These are phyloP conservation scores for Melangyna quadrimaculata DNA, from an alignment of 2,888 invertebrate species.

Conservation along the genomic window DNA sequence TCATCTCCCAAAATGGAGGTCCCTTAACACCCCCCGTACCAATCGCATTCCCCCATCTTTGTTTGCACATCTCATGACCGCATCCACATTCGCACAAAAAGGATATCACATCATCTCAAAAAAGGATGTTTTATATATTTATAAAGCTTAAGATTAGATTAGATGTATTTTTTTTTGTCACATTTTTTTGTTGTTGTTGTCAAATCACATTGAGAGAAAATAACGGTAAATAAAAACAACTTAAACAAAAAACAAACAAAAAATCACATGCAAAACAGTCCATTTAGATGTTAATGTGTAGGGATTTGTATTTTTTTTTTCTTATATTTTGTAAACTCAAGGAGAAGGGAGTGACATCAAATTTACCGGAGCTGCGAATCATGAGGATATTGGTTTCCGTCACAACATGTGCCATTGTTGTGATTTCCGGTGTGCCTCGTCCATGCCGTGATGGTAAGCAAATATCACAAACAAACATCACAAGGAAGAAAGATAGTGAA, in stretches of 20 bases:
- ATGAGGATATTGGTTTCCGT: conserved; percentile 68
- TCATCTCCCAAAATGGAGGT: not conserved
- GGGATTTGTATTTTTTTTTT: not conserved
- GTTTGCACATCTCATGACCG: conserved; percentile 10
- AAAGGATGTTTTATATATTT: conserved; percentile 52
- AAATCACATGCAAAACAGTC: conserved; percentile 46
- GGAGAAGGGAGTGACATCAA: too few species aligned
- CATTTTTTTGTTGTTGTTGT: conserved; percentile 54
- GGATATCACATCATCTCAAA: not conserved
- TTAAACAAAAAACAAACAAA: not conserved
- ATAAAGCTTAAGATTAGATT: conserved; percentile 51
- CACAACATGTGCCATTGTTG: conserved; percentile 70
- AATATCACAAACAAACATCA: conserved; percentile 59
- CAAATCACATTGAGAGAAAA: conserved; percentile 22
- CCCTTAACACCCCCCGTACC: conserved; percentile 6
- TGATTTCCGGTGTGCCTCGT: conserved; percentile 59
- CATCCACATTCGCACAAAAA: too few species aligned
- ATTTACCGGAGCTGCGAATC: conserved; percentile 68
- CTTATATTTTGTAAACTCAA: not conserved
- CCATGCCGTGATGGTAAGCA: conserved; percentile 64
- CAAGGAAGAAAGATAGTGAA: conserved; percentile 41
- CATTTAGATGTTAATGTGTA: conserved; percentile 25
- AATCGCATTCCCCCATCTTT: not conserved
- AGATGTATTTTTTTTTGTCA: conserved; percentile 37
- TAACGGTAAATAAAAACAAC: conserved; percentile 23